A percentile compares a stretch with the other conserved stretches of the same genome.
Evolutionary conservation across 2,797 vertebrate species (phyloP).

Genomic region (Lacerta viridis): DNA sequence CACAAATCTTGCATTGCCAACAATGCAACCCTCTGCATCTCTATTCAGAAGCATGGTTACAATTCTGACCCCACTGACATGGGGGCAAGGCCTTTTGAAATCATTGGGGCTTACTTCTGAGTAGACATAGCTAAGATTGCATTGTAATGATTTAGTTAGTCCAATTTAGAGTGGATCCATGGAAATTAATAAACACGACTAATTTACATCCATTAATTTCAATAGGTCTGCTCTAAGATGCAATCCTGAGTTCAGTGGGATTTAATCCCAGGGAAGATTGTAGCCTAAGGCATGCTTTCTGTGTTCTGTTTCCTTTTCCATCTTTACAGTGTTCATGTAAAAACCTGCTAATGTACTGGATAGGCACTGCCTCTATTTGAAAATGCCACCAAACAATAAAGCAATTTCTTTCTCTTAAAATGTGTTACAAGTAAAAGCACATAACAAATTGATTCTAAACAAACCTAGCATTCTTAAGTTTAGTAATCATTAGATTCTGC

Average conservation of each 20-base stretch:
- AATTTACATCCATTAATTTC: too few species aligned
- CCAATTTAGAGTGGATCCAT: too few species aligned
- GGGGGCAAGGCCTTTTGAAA: too few species aligned
- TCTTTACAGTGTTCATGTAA: neutral
- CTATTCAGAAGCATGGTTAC: neutral
- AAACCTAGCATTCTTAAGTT: neutral
- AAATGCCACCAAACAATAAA: neutral
- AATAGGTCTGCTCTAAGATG: too few species aligned
- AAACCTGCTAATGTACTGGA: neutral
- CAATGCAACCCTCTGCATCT: neutral
- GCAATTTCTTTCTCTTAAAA: neutral
- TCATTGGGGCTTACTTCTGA: neutral
- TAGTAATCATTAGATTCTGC: neutral
- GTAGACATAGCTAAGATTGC: neutral
- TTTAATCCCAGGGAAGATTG: too few species aligned
- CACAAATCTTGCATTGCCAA: neutral
- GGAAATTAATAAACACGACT: too few species aligned
- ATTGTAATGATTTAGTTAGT: too few species aligned
- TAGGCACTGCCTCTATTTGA: neutral
- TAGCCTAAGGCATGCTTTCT: neutral
- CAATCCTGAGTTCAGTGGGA: too few species aligned
- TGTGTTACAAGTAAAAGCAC: conserved; percentile 10
- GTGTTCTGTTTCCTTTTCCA: neutral
- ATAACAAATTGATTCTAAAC: conserved; percentile 1
- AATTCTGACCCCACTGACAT: too few species aligned